Evolutionary conservation across 1,140 invertebrate species (phyloP), one percentile per base, ranked within the genome.

Genomic region (Lucilia sericata): DNA sequence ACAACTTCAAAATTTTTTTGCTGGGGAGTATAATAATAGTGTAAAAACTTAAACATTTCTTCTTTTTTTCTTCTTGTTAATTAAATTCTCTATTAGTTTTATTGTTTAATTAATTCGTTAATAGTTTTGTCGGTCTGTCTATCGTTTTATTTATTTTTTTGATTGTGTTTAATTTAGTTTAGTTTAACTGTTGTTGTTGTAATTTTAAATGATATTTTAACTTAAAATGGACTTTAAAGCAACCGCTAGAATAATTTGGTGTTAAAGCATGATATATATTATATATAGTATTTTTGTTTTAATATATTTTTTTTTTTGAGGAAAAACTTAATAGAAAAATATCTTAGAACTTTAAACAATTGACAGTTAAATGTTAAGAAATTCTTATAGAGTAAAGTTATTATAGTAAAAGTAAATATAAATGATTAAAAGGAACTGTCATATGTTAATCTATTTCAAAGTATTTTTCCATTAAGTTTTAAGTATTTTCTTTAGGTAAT

Each of bases 121-220:
- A 49, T 49, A 89, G 88, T 87, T 89, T 88, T 88, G 87, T 87
- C 88, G 83, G 85, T 86, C 85, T 88, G 51, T 87, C 85, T 85
- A 84, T 87, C 82, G 86, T 84, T 86, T 30, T 30, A 30, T 30
- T 30, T 30, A 2, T 30, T 3, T 30, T 30, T 30, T 83, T 84
- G 42, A 83, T 75, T 85, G 84, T 84, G 76, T 85, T 84, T 85
- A 60, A 84, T n/a, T 30, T 70, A n/a, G n/a, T 70, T 70, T 21
- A 51, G 84, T 55, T 84, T 19, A 12, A 55, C 12, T 55, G 51
- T 55, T 55, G 25, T 30, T 30, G 25, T 30, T 30, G 25, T 30
- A 30, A n/a, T 25, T 70, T 70, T n/a, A 21, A 10, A 70, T 70
- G n/a, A n/a, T 10, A 70, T 30, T 60, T 17, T 13, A 60, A 60